Evolutionary conservation across 2,888 invertebrate species (phyloP).

Genomic region (Myathropa florea): DNA sequence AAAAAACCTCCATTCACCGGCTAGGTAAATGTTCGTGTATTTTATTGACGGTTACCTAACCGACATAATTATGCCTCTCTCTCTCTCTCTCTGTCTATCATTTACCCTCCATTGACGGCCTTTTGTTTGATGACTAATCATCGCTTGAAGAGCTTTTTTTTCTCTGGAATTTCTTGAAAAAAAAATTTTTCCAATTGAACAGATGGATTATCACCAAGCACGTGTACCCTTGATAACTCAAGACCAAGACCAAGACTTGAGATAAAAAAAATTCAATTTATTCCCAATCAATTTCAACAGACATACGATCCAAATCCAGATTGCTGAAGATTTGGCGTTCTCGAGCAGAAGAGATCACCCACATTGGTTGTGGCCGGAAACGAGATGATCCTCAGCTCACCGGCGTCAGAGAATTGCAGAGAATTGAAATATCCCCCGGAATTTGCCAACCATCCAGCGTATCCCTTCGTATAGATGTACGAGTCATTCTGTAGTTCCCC

Average conservation of each 20-base stretch:
- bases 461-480: conserved; percentile 73
- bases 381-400: conserved; percentile 83
- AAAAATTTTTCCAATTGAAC: neutral
- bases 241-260: too few species aligned
- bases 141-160: neutral
- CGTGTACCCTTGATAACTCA: neutral
- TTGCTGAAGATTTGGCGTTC: conserved; percentile 82
- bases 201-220: neutral
- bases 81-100: neutral
- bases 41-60: too few species aligned
- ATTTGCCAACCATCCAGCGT: conserved; percentile 74
- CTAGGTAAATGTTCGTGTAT: neutral
- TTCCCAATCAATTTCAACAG: conserved; percentile 55
- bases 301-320: conserved; percentile 74
- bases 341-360: conserved; percentile 82
- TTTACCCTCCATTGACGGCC: neutral
- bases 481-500: conserved; percentile 84
- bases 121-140: neutral
- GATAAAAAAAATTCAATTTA: neutral
- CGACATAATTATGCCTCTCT: neutral
- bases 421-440: conserved; percentile 80
- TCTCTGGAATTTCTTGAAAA: neutral
- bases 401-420: conserved; percentile 82
- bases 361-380: conserved; percentile 82
- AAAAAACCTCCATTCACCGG: neutral